Evolutionary conservation across 2,797 vertebrate genomes (phyloP).

Genomic region (Mallotus villosus): DNA sequence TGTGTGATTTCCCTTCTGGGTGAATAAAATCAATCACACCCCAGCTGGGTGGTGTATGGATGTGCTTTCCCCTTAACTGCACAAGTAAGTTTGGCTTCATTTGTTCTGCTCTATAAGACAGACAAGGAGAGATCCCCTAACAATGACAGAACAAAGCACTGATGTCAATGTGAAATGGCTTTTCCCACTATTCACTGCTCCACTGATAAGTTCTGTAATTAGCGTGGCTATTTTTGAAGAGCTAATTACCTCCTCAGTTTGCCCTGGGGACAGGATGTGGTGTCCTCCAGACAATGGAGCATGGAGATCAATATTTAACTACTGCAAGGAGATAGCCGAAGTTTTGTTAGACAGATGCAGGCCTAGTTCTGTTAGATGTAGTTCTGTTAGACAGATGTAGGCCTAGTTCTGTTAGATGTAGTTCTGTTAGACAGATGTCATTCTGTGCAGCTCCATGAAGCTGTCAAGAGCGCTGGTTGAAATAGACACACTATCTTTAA

Average conservation of each 20-base stretch:
- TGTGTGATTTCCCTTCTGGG: neutral
- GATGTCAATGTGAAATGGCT: neutral
- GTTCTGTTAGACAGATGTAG: neutral
- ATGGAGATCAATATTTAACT: neutral
- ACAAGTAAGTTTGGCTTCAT: too few relatives aligned
- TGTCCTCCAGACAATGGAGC: neutral
- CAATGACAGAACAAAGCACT: neutral
- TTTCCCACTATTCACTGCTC: neutral
- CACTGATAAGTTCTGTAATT: slow-evolving; percentile 17
- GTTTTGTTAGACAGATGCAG: neutral
- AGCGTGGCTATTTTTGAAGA: slow-evolving; percentile 3
- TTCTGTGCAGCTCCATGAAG: neutral
- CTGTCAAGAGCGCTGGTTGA: neutral
- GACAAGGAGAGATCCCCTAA: neutral
- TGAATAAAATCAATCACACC: neutral
- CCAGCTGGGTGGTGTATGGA: slow-evolving; percentile 2
- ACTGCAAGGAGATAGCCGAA: neutral
- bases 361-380: neutral
- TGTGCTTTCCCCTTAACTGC: neutral
- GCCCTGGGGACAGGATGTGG: neutral
- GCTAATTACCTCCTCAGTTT: neutral
- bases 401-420: neutral
- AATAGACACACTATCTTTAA: neutral
- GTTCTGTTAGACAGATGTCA: neutral
- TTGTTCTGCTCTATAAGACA: neutral